Percentiles rank a stretch among this genome's conserved stretches.
These are phyloP conservation scores for Zophobas morio DNA, from an alignment of 1,140 invertebrate genomes.

Conservation along the genomic window DNA sequence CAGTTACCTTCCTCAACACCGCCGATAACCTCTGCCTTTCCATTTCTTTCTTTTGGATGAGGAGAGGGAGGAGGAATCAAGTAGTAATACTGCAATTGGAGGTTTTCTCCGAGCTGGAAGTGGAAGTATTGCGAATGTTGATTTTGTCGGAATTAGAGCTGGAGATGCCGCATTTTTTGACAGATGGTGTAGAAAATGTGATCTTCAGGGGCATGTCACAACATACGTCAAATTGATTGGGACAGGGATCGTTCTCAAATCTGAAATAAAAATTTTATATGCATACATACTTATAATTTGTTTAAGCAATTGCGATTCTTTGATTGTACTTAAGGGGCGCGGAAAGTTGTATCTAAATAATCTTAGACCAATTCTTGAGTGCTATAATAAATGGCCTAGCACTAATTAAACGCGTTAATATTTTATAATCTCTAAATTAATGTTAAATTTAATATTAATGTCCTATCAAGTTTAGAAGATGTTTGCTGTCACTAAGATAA, in stretches of 20 bases:
- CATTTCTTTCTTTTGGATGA: conserved; percentile 71
- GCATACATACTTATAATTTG: too few relatives aligned
- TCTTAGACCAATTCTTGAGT: too few relatives aligned
- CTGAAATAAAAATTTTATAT: conserved; percentile 16
- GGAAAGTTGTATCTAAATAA: too few relatives aligned
- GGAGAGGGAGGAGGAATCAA: conserved; percentile 25
- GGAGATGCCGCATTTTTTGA: conserved; percentile 73
- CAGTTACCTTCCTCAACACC: conserved; percentile 76
- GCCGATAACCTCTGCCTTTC: conserved; percentile 69
- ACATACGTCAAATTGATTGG: too few relatives aligned
- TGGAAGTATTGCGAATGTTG: conserved; percentile 78
- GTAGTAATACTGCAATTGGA: conserved; percentile 52
- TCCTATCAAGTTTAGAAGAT: too few relatives aligned
- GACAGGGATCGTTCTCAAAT: background rate
- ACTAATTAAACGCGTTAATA: too few relatives aligned
- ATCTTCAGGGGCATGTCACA: background rate
- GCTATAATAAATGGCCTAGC: too few relatives aligned
- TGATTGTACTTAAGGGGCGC: too few relatives aligned
- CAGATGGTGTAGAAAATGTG: background rate
- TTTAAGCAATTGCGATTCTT: too few relatives aligned
- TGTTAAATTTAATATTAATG: too few relatives aligned
- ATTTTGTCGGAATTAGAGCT: conserved; percentile 77
- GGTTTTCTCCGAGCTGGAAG: conserved; percentile 72
- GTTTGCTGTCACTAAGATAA: too few relatives aligned
- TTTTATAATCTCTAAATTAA: too few relatives aligned